Evolutionary conservation across 2,888 invertebrate genomes (phyloP), one percentile per base, ranked within the genome.

Genomic region (Matsumyia berberina): DNA sequence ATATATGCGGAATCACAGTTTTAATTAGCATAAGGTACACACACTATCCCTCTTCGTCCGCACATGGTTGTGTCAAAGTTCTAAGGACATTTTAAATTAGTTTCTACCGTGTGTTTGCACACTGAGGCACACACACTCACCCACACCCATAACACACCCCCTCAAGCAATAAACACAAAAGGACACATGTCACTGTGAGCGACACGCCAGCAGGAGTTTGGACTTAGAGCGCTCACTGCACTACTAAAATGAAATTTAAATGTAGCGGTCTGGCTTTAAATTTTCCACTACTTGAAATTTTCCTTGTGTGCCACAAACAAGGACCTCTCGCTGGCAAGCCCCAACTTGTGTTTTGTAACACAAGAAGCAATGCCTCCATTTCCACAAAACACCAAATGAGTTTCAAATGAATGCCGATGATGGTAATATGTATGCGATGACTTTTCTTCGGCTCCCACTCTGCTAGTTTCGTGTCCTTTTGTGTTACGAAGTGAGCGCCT

Each of bases 1-100:
- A 55, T 72, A 58, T 74, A 73, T 77, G 73, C 70, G 46, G 76
- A 74, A 70, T 79, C 79, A 80, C 70, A 76, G 66, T 85, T 85
- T 85, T 85, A 85, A 85, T 85, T 85, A 85, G 85, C 85, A 85
- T 85, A 85, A 79, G 70, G 85, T 85, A 80, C 80, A 85, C 79
- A 85, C 60, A 69, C 69, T 55, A 37, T 73, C 53, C 64, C 33
- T 15, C 39, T 35, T 19, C 11, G 42, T 11, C 24, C 24, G 7
- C 31, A n/a, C 44, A 62, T 33, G 73, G 60, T 85, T n/a, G 80
- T 85, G 85, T 85, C 85, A 85, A 76, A 85, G 85, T 85, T 85
- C 85, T 74, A 80, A 85, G 80, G 85, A 80, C 85, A 79, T 85
- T 85, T 85, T 79, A 85, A 80, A 85, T 85, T 85, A 85, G 79